Conservation (phyloP, 2,797 vertebrate genomes). For the Sebastes goodei region DNA sequence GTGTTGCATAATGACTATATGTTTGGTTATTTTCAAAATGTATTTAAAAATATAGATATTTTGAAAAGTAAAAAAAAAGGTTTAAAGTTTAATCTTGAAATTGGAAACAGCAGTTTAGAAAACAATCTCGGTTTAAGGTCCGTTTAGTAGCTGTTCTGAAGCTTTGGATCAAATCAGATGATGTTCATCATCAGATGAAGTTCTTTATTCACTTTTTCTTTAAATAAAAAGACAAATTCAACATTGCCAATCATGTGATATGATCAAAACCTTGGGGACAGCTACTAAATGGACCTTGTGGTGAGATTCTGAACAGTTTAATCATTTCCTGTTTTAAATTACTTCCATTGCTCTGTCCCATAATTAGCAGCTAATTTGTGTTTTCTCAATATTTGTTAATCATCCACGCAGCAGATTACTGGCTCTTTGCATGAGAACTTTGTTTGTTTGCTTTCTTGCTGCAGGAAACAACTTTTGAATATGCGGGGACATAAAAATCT, state of each 20-base stretch:
- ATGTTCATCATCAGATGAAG: neutral
- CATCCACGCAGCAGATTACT: neutral
- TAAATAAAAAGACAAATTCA: neutral
- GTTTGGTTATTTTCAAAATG: neutral
- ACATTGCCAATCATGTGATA: neutral
- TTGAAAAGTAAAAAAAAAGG: neutral
- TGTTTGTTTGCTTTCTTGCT: slow-evolving; percentile 21
- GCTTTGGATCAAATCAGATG: neutral
- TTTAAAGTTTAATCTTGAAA: neutral
- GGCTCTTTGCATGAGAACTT: neutral
- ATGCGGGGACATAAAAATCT: neutral
- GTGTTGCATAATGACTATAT: neutral
- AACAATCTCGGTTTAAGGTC: neutral
- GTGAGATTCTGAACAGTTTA: neutral
- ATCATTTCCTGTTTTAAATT: neutral
- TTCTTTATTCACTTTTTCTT: neutral
- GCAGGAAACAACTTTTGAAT: slow-evolving; percentile 48
- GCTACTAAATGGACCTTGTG: neutral
- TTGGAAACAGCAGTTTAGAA: neutral
- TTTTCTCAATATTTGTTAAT: neutral
- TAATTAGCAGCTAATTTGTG: no score
- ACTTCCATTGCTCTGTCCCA: neutral
- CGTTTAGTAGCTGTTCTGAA: neutral
- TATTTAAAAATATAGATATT: neutral
- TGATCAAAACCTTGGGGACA: fast-evolving